Base-by-base conservation (phyloP, 1,140 invertebrate species). In the Paramacrobiotus metropolitanus region DNA sequence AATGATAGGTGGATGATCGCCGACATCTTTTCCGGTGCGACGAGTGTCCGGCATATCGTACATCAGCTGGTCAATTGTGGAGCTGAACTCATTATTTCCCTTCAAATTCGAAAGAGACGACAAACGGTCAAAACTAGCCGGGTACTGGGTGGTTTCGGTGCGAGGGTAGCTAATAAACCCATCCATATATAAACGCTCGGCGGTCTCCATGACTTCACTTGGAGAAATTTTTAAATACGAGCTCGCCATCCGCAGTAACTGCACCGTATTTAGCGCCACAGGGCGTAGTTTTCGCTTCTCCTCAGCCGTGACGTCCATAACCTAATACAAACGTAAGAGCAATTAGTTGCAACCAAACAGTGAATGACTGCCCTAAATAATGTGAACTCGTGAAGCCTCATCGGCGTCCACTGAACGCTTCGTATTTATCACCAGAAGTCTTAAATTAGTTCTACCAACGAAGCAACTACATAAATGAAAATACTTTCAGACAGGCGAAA, bases 201-300 rank as follows among this genome's bases (percentile, higher is more conserved):
- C 88, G 44, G 91, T 82, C 77, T 88, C 85, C 92, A 97, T 97
- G 1, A 91, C 87, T 73, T 92, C 85, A 71, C 93, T 90, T 0
- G 93, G 92, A 1, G 87, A 85, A 79, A 99, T 90, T 29, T 89
- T 88, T 21, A 98, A 74, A 0, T 87, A 77, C 31, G 89, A 85
- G 73, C 88, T 92, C n/a, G 87, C 90, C 0, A 92, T 82, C 70
- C 89, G 73, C 82, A 99, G 87, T 67, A 99, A 73, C 72, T 99
- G 94, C 0, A 99, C 91, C 0, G 93, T 97, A 69, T 98, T 97
- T 21, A 99, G 76, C 31, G 94, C 93, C 30, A 81, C 75, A 1
- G 95, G 95, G 60, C 87, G 77, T 18, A 81, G 71, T 71, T 92
- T 95, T 0, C 78, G 72, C 70, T 91, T 88, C 71, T 93, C 86